A percentile compares a stretch with the other conserved stretches of the same genome.
These are phyloP conservation scores for Microplitis demolitor DNA, from an alignment of 1,140 invertebrate species.

Conservation along the genomic window DNA sequence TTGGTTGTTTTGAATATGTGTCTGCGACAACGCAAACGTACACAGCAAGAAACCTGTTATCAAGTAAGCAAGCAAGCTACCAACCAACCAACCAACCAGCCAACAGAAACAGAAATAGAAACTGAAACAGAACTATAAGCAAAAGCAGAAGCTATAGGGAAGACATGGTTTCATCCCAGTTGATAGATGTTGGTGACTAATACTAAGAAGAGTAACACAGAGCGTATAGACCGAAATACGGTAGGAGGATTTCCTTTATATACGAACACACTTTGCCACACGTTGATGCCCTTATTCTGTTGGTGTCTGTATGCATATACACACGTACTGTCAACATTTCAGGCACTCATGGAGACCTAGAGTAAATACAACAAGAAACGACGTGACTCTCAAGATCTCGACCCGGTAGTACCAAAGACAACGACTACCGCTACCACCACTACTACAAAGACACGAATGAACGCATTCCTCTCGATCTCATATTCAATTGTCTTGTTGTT, in stretches of 20 bases:
- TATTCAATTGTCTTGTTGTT: not conserved
- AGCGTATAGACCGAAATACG: not conserved
- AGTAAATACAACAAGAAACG: conserved; percentile 2
- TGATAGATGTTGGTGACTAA: conserved; percentile 39
- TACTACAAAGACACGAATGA: not conserved
- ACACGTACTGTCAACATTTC: not conserved
- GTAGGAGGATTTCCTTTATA: not conserved
- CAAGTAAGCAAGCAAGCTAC: no score
- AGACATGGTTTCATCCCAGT: conserved; percentile 39
- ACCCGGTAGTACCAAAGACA: no score
- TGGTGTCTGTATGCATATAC: no score
- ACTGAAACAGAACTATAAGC: no score
- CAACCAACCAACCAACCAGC: no score
- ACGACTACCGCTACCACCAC: no score
- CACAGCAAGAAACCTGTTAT: no score
- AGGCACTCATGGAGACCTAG: not conserved
- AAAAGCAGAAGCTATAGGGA: conserved; percentile 2
- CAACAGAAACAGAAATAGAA: no score
- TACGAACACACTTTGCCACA: not conserved
- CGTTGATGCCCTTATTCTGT: not conserved
- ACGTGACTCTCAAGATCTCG: not conserved
- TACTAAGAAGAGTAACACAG: not conserved
- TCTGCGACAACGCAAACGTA: no score
- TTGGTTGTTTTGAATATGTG: no score
- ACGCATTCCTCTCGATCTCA: conserved; percentile 5